Evolutionary conservation across 2,797 vertebrate species (phyloP).

Genomic region (Lagocephalus sceleratus): DNA sequence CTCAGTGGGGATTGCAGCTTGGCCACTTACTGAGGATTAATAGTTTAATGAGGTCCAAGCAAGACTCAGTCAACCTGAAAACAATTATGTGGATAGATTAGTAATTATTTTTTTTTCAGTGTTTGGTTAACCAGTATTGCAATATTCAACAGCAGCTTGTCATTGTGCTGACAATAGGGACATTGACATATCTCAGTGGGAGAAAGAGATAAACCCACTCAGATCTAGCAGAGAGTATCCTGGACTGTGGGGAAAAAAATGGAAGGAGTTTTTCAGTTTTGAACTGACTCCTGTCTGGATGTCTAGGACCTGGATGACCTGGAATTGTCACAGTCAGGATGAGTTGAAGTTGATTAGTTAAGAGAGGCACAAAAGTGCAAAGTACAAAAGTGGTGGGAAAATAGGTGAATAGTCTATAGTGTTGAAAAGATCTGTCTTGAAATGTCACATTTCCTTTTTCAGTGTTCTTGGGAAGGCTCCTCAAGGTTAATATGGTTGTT

Average conservation of each 20-base stretch:
- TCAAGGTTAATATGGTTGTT: constrained; percentile 58
- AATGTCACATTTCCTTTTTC: constrained; percentile 44
- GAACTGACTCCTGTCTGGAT: too few species aligned
- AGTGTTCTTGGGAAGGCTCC: constrained; percentile 42
- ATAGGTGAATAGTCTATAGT: not conserved
- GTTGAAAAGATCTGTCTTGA: constrained; percentile 19
- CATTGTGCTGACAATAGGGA: constrained; percentile 33
- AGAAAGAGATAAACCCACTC: too few species aligned
- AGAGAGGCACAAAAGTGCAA: too few species aligned
- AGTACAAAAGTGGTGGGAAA: constrained; percentile 30
- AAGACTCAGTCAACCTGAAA: constrained; percentile 70
- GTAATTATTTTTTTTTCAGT: constrained; percentile 62
- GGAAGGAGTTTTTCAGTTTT: too few species aligned
- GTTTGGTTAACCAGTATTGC: constrained; percentile 69
- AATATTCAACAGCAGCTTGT: constrained; percentile 62
- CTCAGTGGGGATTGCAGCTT: constrained; percentile 51
- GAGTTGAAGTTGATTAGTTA: constrained; percentile 20
- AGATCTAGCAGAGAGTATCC: too few species aligned
- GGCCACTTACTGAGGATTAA: constrained; percentile 68
- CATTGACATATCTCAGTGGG: constrained; percentile 46
- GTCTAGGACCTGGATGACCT: not conserved
- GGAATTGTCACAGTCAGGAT: constrained; percentile 33
- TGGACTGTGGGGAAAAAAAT: too few species aligned
- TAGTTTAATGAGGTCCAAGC: constrained; percentile 74
- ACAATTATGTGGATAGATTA: constrained; percentile 71